Evolutionary conservation across 2,113 vertebrate species (phyloP).

Genomic region (Myiagra hebetior): DNA sequence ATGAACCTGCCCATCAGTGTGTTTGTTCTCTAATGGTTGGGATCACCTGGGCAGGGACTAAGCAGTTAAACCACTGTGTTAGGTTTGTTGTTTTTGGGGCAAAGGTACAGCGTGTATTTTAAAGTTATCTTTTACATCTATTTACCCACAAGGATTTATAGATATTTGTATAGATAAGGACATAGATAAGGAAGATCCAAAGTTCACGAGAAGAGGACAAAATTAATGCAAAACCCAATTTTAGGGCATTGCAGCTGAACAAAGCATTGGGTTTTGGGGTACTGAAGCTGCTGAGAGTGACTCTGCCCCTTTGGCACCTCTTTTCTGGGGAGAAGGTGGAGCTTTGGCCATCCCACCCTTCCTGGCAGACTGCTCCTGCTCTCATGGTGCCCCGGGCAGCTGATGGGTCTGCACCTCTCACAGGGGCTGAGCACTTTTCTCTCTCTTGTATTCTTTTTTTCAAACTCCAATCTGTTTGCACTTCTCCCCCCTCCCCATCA

Average conservation of each 20-base stretch:
- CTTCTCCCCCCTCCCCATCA: neutral
- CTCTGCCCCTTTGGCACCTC: neutral
- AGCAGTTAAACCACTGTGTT: neutral
- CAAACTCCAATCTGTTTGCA: conserved; percentile 44
- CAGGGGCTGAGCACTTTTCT: neutral
- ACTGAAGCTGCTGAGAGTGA: neutral
- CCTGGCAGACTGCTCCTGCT: neutral
- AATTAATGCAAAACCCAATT: neutral
- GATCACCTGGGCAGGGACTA: neutral
- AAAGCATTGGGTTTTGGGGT: neutral
- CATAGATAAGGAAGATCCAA: neutral
- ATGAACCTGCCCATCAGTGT: neutral
- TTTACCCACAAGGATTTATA: neutral
- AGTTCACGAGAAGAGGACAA: neutral
- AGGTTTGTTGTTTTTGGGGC: neutral
- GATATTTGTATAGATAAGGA: neutral
- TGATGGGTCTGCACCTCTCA: neutral
- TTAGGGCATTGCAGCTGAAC: neutral
- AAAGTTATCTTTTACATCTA: neutral
- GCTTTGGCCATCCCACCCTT: accelerated
- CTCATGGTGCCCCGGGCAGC: neutral
- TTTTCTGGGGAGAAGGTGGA: neutral
- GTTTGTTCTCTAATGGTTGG: accelerated
- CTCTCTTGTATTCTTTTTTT: neutral
- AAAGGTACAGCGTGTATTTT: neutral